A percentile compares a stretch with the other conserved stretches of the same genome.
Conservation (phyloP, 2,888 invertebrate species). For the Bruchidius siliquastri region DNA sequence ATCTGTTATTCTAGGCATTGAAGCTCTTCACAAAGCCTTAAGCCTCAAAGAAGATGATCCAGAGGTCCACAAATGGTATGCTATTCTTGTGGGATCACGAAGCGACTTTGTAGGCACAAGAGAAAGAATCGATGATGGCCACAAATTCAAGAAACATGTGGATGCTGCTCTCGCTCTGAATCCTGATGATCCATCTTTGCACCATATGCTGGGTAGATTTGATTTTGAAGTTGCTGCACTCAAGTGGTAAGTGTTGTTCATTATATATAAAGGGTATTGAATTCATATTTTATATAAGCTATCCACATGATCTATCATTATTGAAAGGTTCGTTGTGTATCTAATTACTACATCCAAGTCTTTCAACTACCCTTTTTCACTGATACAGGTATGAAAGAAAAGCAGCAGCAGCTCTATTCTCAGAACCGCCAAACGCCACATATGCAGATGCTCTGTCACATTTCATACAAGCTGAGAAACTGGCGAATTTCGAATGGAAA, state of each 20-base stretch:
- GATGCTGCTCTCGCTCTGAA: slow-evolving; percentile 58
- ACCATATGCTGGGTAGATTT: slow-evolving; percentile 68
- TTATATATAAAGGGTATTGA: too few relatives aligned
- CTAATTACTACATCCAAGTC: neutral
- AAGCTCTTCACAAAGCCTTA: slow-evolving; percentile 54
- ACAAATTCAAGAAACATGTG: slow-evolving; percentile 63
- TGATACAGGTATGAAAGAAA: slow-evolving; percentile 59
- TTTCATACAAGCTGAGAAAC: slow-evolving; percentile 53
- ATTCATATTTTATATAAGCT: too few relatives aligned
- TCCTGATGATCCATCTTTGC: slow-evolving; percentile 58
- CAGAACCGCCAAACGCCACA: slow-evolving; percentile 58
- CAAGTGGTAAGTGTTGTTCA: slow-evolving; percentile 38
- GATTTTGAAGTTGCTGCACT: slow-evolving; percentile 55
- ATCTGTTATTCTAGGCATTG: slow-evolving; percentile 47
- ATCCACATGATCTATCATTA: too few relatives aligned
- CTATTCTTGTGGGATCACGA: slow-evolving; percentile 56
- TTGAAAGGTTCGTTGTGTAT: too few relatives aligned
- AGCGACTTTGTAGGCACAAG: slow-evolving; percentile 57
- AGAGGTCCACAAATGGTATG: slow-evolving; percentile 70
- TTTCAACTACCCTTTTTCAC: neutral
- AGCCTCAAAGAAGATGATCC: slow-evolving; percentile 49
- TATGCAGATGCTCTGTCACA: slow-evolving; percentile 58
- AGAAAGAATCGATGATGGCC: slow-evolving; percentile 63
- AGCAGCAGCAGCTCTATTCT: slow-evolving; percentile 60
- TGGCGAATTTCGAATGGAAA: slow-evolving; percentile 52